Evolutionary conservation across 2,113 vertebrate species (phyloP).

Genomic region (Centrocercus urophasianus): DNA sequence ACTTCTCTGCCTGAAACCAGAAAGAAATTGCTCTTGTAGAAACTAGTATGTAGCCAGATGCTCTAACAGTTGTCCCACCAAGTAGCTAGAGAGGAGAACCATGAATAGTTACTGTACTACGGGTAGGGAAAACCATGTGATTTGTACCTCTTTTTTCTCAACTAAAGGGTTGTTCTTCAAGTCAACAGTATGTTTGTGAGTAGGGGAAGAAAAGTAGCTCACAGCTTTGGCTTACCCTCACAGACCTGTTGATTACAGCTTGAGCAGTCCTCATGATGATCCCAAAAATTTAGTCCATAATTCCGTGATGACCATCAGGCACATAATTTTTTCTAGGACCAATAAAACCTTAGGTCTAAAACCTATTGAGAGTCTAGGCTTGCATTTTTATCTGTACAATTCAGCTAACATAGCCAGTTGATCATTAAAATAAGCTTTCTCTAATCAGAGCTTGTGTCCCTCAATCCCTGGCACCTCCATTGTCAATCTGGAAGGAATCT

Average conservation of each 20-base stretch:
- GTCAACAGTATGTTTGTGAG: not conserved
- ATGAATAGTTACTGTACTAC: not conserved
- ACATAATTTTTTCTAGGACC: fast-evolving
- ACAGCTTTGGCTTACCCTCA: not conserved
- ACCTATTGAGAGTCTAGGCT: not conserved
- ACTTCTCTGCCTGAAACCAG: not conserved
- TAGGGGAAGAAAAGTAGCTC: not conserved
- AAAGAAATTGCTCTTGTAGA: not conserved
- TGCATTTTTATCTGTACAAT: not conserved
- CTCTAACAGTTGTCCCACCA: not conserved
- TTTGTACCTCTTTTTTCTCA: not conserved
- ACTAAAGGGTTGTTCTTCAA: not conserved
- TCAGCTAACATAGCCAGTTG: not conserved
- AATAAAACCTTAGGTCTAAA: not conserved
- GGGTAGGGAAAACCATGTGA: not conserved
- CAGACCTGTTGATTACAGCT: not conserved
- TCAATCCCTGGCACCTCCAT: not conserved
- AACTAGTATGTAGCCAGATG: not conserved
- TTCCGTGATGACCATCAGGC: not conserved
- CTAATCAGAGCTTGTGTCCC: not conserved
- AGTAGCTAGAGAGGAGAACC: not conserved
- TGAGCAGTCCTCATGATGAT: not conserved
- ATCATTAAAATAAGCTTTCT: not conserved
- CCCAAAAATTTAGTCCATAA: not conserved
- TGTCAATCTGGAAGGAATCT: not conserved